These are phyloP conservation scores for Nannospalax galili DNA, from an alignment of 2,113 vertebrate genomes.

Conservation along the genomic window DNA sequence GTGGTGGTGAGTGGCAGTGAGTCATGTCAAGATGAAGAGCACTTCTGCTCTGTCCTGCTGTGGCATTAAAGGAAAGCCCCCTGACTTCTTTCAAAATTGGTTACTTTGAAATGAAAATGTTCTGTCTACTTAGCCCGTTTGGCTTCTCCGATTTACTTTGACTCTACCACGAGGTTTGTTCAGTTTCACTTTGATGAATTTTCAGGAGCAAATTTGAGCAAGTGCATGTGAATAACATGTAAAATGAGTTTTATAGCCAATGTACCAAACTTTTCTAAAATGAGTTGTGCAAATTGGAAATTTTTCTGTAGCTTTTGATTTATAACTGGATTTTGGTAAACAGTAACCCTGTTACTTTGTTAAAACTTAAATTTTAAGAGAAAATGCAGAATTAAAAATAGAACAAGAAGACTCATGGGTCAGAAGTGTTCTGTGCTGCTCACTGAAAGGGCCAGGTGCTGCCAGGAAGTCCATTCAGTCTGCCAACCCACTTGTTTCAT, in stretches of 20 bases:
- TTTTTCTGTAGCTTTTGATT: slow-evolving; percentile 48
- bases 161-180: not conserved
- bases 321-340: not conserved
- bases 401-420: not conserved
- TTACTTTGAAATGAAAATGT: not conserved
- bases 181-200: slow-evolving; percentile 32
- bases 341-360: not conserved
- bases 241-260: slow-evolving; percentile 70
- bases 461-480: accelerated
- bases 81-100: not conserved
- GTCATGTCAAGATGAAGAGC: too few relatives aligned
- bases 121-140: not conserved
- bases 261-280: slow-evolving; percentile 72
- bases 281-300: not conserved
- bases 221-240: slow-evolving; percentile 65
- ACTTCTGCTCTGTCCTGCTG: not conserved
- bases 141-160: not conserved
- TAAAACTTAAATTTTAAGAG: slow-evolving; percentile 52
- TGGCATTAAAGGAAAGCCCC: not conserved
- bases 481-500: not conserved
- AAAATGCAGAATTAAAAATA: slow-evolving; percentile 53
- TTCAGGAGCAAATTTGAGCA: slow-evolving; percentile 56
- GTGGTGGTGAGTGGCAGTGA: not conserved
- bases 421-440: not conserved
- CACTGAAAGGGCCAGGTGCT: not conserved